phyloP scores from a whole-genome alignment of 2,888 invertebrate genomes.

The Acrobasis consociella region DNA sequence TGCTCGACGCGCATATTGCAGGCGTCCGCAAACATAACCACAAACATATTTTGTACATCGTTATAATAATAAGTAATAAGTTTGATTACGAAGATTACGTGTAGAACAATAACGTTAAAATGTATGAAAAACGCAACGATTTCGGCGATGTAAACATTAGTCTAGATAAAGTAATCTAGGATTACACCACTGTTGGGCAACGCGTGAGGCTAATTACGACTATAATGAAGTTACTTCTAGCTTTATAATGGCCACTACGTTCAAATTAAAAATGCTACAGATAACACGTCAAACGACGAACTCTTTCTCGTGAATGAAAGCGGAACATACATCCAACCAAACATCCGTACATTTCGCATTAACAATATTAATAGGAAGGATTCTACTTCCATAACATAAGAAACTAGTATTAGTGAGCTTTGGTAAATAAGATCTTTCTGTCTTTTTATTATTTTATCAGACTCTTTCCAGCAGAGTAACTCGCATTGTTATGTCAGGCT shows the following conservation, averaged over 20 bases:
- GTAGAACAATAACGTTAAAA: not conserved
- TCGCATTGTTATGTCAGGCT: conserved; percentile 41
- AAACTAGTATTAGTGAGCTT: too few relatives aligned
- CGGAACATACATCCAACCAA: too few relatives aligned
- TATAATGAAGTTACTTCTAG: conserved; percentile 40
- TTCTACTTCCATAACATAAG: too few relatives aligned
- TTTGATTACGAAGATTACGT: not conserved
- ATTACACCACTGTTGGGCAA: conserved; percentile 27
- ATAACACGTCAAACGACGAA: not conserved
- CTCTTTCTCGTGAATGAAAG: too few relatives aligned
- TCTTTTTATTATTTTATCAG: not conserved
- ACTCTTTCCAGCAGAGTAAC: conserved; percentile 26
- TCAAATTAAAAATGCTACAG: not conserved
- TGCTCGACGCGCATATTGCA: too few relatives aligned
- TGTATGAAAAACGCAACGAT: not conserved
- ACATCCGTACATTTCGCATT: too few relatives aligned
- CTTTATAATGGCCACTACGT: conserved; percentile 31
- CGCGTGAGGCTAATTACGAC: conserved; percentile 36
- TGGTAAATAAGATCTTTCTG: not conserved
- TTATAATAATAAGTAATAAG: not conserved
- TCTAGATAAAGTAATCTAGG: conserved; percentile 14
- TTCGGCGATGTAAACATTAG: conserved; percentile 7
- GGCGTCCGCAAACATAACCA: too few relatives aligned
- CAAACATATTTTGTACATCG: too few relatives aligned
- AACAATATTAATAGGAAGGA: too few relatives aligned